Conservation (phyloP, 2,797 vertebrate genomes). For the Cossypha polioptera region DNA sequence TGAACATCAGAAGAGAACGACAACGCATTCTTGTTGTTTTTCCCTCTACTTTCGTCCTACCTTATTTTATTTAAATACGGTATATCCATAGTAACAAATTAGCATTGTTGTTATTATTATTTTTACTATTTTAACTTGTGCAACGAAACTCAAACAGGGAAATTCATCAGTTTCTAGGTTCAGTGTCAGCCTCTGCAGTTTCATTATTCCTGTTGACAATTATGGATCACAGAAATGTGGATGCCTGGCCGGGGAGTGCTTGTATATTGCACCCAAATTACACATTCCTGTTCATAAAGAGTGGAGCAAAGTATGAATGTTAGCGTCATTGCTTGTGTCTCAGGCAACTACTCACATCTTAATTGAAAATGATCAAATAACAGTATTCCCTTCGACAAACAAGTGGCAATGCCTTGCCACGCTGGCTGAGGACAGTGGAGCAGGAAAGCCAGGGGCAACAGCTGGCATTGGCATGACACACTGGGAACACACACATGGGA, state of each 20-base stretch:
- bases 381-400: slow-evolving; percentile 56
- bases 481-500: accelerated
- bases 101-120: background rate
- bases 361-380: slow-evolving; percentile 76
- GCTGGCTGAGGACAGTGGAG: background rate
- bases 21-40: background rate
- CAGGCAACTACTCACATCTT: slow-evolving; percentile 76
- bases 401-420: background rate
- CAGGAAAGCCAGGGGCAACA: background rate
- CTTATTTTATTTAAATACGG: slow-evolving; percentile 31
- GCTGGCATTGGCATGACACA: accelerated
- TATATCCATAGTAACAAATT: slow-evolving; percentile 42
- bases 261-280: slow-evolving; percentile 77
- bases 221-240: slow-evolving; percentile 58
- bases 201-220: slow-evolving; percentile 79
- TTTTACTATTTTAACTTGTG: slow-evolving; percentile 26
- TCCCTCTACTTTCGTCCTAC: background rate
- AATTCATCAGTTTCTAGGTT: slow-evolving; percentile 62
- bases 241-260: slow-evolving; percentile 72
- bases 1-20: background rate
- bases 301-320: slow-evolving; percentile 63
- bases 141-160: background rate
- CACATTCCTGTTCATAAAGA: slow-evolving; percentile 76
- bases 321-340: slow-evolving; percentile 69
- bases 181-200: slow-evolving; percentile 61